Evolutionary conservation across 1,140 invertebrate species (phyloP).

Genomic region (Heliothis virescens): DNA sequence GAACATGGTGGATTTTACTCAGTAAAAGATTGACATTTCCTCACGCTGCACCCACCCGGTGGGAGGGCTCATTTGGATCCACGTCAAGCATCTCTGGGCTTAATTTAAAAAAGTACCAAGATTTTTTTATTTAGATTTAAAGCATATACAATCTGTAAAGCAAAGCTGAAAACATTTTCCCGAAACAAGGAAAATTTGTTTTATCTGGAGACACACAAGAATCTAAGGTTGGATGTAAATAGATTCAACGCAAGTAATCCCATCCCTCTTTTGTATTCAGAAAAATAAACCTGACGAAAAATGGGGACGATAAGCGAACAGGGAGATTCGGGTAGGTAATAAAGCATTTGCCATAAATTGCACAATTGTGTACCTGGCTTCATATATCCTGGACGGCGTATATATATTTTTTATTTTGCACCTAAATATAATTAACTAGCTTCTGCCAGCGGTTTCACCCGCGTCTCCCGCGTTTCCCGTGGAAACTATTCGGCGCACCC

Average conservation of each 20-base stretch:
- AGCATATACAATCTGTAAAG: constrained; percentile 1
- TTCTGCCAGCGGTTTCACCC: no score
- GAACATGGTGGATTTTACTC: no score
- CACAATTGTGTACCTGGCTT: constrained; percentile 33
- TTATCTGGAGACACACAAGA: constrained; percentile 17
- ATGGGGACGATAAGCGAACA: constrained; percentile 19
- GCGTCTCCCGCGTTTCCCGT: no score
- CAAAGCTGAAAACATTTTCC: background rate
- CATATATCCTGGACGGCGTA: background rate
- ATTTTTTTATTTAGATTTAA: background rate
- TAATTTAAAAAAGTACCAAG: background rate
- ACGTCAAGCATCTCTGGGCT: background rate
- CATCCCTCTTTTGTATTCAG: constrained; percentile 32
- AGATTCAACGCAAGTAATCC: constrained; percentile 34
- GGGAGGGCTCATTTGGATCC: no score
- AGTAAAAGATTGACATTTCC: no score
- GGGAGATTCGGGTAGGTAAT: constrained; percentile 21
- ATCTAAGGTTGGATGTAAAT: constrained; percentile 19
- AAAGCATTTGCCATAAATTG: constrained; percentile 48
- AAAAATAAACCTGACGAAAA: constrained; percentile 32
- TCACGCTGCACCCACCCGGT: no score
- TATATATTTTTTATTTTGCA: constrained; percentile 9
- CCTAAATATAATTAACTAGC: background rate
- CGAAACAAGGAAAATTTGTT: background rate
- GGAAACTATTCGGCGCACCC: no score